A percentile compares a stretch with the other conserved stretches of the same genome.
phyloP scores from a whole-genome alignment of 1,140 invertebrate species.

The Diachasma alloeum region DNA sequence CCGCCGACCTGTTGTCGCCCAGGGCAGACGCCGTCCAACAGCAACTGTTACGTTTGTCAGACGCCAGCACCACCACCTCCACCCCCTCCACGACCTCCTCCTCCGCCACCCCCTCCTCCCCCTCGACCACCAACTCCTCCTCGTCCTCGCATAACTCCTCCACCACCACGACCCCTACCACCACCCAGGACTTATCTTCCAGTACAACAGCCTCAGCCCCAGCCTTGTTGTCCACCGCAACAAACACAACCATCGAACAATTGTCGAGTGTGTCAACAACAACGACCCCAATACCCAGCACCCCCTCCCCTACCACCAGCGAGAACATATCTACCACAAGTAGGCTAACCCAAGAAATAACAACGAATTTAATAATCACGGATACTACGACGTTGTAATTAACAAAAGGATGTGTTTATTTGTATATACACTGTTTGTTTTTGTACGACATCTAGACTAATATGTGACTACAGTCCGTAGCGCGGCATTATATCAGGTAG shows the following conservation, averaged over 20 bases:
- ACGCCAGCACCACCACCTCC: not conserved
- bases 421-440: not conserved
- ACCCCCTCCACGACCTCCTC: not conserved
- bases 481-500: constrained; percentile 60
- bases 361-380: not conserved
- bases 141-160: not conserved
- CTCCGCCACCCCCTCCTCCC: not conserved
- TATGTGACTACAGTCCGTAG: constrained; percentile 55
- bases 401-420: constrained; percentile 13
- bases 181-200: constrained; percentile 10
- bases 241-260: constrained; percentile 12
- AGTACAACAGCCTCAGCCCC: not conserved
- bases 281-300: constrained; percentile 18
- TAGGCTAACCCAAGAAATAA: constrained; percentile 6
- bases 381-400: not conserved
- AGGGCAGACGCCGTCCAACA: not conserved
- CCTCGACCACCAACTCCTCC: constrained; percentile 5
- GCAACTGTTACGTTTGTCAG: not conserved
- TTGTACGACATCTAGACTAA: constrained; percentile 24
- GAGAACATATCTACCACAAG: constrained; percentile 35
- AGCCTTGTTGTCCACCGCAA: not conserved
- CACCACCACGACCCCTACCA: constrained; percentile 8
- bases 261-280: constrained; percentile 11
- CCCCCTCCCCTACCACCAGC: constrained; percentile 17
- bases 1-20: constrained; percentile 21